phyloP scores from a whole-genome alignment of 37 sponge, comb jelly and placozoan genomes.

The Agelas oroides region DNA sequence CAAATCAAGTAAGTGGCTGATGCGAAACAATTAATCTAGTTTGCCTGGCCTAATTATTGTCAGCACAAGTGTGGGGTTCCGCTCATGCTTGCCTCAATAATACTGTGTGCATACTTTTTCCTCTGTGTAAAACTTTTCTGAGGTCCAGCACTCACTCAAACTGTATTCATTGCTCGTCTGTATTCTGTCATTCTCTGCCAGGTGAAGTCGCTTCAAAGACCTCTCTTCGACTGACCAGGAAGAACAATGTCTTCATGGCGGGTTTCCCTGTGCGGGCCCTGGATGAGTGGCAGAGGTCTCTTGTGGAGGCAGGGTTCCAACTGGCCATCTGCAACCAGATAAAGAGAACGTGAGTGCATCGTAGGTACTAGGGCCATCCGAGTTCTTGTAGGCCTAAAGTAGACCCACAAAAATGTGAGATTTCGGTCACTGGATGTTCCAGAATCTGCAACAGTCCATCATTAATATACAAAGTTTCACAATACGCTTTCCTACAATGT shows the following conservation, averaged over 20 bases:
- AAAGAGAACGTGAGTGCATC: too few relatives aligned
- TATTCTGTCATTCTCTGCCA: neutral
- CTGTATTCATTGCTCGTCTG: too few relatives aligned
- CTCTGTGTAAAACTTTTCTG: neutral
- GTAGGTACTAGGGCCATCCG: too few relatives aligned
- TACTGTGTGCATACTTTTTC: neutral
- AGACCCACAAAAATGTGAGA: neutral
- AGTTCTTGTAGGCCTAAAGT: neutral
- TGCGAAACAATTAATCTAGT: too few relatives aligned
- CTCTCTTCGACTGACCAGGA: constrained; percentile 59
- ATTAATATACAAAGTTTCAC: too few relatives aligned
- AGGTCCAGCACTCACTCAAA: too few relatives aligned
- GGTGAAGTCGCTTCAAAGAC: constrained; percentile 67
- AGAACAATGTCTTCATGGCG: constrained; percentile 60
- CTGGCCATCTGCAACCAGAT: constrained; percentile 87
- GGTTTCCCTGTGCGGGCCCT: constrained; percentile 83
- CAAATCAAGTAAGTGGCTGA: too few relatives aligned
- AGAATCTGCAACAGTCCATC: too few relatives aligned
- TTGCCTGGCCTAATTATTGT: too few relatives aligned
- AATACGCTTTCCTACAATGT: too few relatives aligned
- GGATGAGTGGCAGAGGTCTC: constrained; percentile 74
- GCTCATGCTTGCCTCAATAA: too few relatives aligned
- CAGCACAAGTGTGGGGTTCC: too few relatives aligned
- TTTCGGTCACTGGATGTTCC: neutral
- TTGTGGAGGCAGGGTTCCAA: constrained; percentile 85